Evolutionary conservation across 2,113 vertebrate species (phyloP), one percentile per base, ranked within the genome.

Genomic region (Otocyon megalotis): DNA sequence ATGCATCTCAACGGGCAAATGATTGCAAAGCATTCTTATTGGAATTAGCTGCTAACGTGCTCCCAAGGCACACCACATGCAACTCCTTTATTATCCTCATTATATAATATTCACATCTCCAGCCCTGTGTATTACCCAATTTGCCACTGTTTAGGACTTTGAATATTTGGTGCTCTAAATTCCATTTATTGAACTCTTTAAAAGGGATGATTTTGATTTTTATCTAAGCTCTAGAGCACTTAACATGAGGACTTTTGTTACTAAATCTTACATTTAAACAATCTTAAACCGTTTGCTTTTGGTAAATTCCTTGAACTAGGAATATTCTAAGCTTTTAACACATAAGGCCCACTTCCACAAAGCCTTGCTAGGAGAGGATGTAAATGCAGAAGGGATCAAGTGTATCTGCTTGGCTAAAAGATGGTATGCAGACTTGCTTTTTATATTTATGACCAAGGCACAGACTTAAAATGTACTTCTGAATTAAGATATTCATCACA

Each of bases 81-180:
- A 74, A 92, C 77, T 97, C 93, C 85, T 98, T 98, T 92, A 98
- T 98, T 98, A 98, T 97, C 50, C 94, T 97, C 95, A 97, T 97
- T 97, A 97, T 81, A 71, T 95, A 97, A 96, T 67, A 95, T 96
- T 97, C 92, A 98, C 97, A 98, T 97, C 93, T 84, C 60, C 74
- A 81, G 69, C 53, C 77, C 85, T 84, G 88, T 63, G 96, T 97
- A 87, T 69, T 94, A 93, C 37, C 94, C 87, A 80, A 97, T 95
- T 94, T 98, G 88, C 79, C 58, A 82, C 0, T 93, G 91, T 94
- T 69, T 96, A 97, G 58, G 43, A 76, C 92, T 76, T 12, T 48
- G 97, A 92, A 77, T 96, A 97, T 89, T 80, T 94, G 83, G 22
- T 92, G 48, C 62, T 96, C 92, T 76, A 90, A 97, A 97, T 95